These are phyloP conservation scores for Aricia artaxerxes DNA, from an alignment of 2,888 invertebrate species.

Conservation along the genomic window DNA sequence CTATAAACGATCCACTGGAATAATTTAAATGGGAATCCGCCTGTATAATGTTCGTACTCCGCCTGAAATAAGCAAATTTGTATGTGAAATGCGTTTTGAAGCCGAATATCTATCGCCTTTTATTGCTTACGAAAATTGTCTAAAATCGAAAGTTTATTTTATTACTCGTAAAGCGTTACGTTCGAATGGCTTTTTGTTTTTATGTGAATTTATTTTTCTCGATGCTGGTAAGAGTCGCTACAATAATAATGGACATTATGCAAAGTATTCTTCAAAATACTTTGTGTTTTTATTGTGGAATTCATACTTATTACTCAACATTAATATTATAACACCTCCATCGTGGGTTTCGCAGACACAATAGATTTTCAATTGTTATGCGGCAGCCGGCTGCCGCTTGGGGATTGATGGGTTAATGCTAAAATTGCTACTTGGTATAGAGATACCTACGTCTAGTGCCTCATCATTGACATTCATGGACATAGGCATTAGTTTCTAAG, in stretches of 20 bases:
- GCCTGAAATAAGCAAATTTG: constrained; percentile 77
- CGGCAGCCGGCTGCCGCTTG: too few relatives aligned
- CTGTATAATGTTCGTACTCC: constrained; percentile 79
- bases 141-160: constrained; percentile 31
- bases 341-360: too few relatives aligned
- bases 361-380: too few relatives aligned
- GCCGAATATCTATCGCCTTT: constrained; percentile 71
- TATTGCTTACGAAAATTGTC: constrained; percentile 58
- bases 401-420: too few relatives aligned
- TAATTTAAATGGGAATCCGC: constrained; percentile 80
- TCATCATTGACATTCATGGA: too few relatives aligned
- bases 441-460: too few relatives aligned
- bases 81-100: constrained; percentile 80
- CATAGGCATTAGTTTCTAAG: too few relatives aligned
- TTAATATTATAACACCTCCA: too few relatives aligned
- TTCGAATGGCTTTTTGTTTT: constrained; percentile 18
- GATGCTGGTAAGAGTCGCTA: not conserved
- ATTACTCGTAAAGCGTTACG: constrained; percentile 24
- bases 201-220: not conserved
- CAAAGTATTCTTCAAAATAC: too few relatives aligned
- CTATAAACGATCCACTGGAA: constrained; percentile 81
- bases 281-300: too few relatives aligned
- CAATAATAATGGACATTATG: not conserved
- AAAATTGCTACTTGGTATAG: too few relatives aligned
- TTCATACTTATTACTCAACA: too few relatives aligned